phyloP scores from a whole-genome alignment of 2,888 invertebrate genomes.

The Blomia tropicalis region DNA sequence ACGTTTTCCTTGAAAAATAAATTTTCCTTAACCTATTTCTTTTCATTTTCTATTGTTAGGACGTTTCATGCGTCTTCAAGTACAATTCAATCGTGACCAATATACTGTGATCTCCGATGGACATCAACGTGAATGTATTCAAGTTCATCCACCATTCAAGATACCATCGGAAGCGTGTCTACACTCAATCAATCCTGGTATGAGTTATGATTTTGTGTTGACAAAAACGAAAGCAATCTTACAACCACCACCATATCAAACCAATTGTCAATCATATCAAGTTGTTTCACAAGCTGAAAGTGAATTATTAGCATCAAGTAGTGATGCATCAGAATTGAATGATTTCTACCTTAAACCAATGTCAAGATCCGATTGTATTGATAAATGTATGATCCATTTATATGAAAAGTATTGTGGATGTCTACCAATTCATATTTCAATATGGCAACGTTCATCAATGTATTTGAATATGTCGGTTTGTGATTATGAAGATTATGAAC shows the following conservation, averaged over 20 bases:
- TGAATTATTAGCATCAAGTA: constrained; percentile 9
- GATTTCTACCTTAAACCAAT: constrained; percentile 15
- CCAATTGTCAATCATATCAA: constrained; percentile 21
- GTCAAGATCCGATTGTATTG: constrained; percentile 21
- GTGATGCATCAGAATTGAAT: constrained; percentile 6
- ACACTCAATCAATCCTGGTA: constrained; percentile 20
- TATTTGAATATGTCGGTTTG: constrained; percentile 20
- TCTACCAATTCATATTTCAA: constrained; percentile 19
- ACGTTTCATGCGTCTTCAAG: constrained; percentile 20
- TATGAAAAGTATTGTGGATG: constrained; percentile 20
- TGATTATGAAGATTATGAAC: constrained; percentile 21
- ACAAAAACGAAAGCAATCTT: constrained; percentile 23
- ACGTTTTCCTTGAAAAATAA: too few relatives aligned
- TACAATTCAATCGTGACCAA: constrained; percentile 19
- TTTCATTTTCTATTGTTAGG: not conserved
- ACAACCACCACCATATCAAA: constrained; percentile 22
- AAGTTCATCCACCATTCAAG: constrained; percentile 21
- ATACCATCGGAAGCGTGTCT: constrained; percentile 21
- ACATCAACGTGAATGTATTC: constrained; percentile 21
- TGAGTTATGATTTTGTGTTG: constrained; percentile 20
- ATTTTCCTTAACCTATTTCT: not conserved
- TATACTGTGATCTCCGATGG: constrained; percentile 21
- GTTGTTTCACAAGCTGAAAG: not conserved
- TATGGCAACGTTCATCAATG: constrained; percentile 13
- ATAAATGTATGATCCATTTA: constrained; percentile 20